These are phyloP conservation scores for Acronicta psi DNA, from an alignment of 2,888 invertebrate species.

Conservation along the genomic window DNA sequence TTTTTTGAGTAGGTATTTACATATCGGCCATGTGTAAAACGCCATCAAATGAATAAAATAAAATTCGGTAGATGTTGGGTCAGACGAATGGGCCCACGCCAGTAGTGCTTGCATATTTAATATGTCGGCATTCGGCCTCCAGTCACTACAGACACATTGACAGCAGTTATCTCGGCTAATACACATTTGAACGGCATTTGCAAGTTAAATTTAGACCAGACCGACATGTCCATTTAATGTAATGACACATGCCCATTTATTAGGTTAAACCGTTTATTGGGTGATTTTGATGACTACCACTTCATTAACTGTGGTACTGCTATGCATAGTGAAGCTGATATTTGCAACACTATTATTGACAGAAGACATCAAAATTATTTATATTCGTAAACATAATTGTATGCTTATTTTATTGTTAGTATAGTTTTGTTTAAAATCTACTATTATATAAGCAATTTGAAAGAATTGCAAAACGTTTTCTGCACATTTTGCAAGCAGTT, in stretches of 20 bases:
- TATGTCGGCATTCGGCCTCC: conserved; percentile 45
- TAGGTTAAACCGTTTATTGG: conserved; percentile 7
- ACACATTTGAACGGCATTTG: conserved; percentile 52
- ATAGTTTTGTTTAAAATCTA: too few relatives aligned
- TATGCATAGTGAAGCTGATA: too few relatives aligned
- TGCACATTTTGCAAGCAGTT: too few relatives aligned
- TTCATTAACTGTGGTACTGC: too few relatives aligned
- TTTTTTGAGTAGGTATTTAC: conserved; percentile 26
- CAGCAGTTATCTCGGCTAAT: conserved; percentile 60
- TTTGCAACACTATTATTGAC: too few relatives aligned
- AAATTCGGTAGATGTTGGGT: conserved; percentile 50
- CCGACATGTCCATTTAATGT: conserved; percentile 29
- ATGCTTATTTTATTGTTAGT: too few relatives aligned
- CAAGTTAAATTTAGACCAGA: conserved; percentile 48
- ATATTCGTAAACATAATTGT: too few relatives aligned
- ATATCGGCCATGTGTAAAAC: conserved; percentile 28
- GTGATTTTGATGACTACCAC: conserved; percentile 6
- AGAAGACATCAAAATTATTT: too few relatives aligned
- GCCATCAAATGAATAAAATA: conserved; percentile 59
- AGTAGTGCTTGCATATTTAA: conserved; percentile 61
- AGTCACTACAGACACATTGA: conserved; percentile 63
- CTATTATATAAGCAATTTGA: too few relatives aligned
- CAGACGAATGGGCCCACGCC: conserved; percentile 48
- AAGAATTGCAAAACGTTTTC: too few relatives aligned
- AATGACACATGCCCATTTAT: conserved; percentile 29